A percentile compares a stretch with the other conserved stretches of the same genome.
These are phyloP conservation scores for Drosophila neutralis DNA, from an alignment of 2,888 invertebrate species.

Conservation along the genomic window DNA sequence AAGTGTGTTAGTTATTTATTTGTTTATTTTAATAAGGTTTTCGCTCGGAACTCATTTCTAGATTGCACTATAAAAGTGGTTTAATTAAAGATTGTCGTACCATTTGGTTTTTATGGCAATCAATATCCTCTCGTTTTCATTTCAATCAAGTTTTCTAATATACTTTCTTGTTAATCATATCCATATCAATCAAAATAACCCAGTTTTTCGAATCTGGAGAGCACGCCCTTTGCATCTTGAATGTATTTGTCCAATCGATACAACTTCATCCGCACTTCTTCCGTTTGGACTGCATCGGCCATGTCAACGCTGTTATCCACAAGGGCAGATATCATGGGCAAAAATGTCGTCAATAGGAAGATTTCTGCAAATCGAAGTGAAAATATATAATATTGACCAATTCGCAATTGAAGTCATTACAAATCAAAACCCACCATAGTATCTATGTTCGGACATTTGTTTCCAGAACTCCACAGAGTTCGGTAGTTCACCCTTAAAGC, in stretches of 20 bases:
- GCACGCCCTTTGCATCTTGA: constrained; percentile 30
- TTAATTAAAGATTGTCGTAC: neutral
- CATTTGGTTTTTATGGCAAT: neutral
- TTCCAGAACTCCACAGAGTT: constrained; percentile 54
- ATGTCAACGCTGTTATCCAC: constrained; percentile 4
- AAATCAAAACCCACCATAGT: constrained; percentile 46
- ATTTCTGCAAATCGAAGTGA: too few relatives aligned
- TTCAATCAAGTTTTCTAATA: neutral
- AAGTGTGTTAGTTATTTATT: neutral
- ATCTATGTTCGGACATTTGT: constrained; percentile 49
- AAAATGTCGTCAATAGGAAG: constrained; percentile 10
- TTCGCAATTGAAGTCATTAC: too few relatives aligned
- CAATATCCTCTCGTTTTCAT: neutral
- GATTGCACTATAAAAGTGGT: neutral
- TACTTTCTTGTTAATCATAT: neutral
- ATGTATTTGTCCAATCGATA: neutral
- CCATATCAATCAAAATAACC: constrained; percentile 42
- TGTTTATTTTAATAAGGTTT: neutral
- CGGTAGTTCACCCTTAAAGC: constrained; percentile 65
- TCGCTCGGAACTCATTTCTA: neutral
- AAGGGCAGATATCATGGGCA: constrained; percentile 30
- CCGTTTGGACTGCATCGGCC: constrained; percentile 6
- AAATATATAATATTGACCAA: too few relatives aligned
- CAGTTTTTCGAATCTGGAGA: constrained; percentile 33
- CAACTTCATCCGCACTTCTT: constrained; percentile 14